A percentile compares a stretch with the other conserved stretches of the same genome.
phyloP scores from a whole-genome alignment of 2,113 vertebrate genomes.

The Machaerirhynchus nigripectus region DNA sequence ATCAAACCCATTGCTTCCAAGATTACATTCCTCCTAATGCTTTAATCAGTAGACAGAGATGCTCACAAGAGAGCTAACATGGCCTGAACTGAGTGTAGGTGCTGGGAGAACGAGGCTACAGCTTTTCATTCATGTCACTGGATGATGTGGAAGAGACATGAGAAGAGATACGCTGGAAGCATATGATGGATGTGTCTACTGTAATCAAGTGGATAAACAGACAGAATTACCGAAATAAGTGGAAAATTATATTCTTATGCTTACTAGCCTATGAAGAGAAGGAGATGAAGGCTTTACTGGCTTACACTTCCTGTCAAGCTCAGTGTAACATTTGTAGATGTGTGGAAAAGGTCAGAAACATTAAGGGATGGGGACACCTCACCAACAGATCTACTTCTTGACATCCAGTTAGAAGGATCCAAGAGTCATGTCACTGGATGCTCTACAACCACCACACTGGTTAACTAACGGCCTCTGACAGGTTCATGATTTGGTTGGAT shows the following conservation, averaged over 20 bases:
- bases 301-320: neutral
- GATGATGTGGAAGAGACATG: neutral
- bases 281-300: neutral
- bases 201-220: neutral
- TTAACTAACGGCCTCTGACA: neutral
- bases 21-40: neutral
- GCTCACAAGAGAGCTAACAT: neutral
- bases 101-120: neutral
- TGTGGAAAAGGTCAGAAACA: neutral
- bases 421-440: neutral
- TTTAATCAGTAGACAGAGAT: neutral
- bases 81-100: neutral
- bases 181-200: neutral
- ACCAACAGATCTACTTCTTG: neutral
- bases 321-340: neutral
- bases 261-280: neutral
- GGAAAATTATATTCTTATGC: neutral
- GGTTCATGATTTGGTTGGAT: neutral
- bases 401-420: neutral
- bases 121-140: neutral
- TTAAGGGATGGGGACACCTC: neutral
- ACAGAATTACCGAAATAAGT: neutral
- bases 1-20: neutral
- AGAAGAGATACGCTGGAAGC: neutral
- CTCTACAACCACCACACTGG: neutral